Percentiles rank a stretch among this genome's conserved stretches.
These are phyloP conservation scores for Eubucco bourcierii DNA, from an alignment of 2,113 vertebrate genomes.

Conservation along the genomic window DNA sequence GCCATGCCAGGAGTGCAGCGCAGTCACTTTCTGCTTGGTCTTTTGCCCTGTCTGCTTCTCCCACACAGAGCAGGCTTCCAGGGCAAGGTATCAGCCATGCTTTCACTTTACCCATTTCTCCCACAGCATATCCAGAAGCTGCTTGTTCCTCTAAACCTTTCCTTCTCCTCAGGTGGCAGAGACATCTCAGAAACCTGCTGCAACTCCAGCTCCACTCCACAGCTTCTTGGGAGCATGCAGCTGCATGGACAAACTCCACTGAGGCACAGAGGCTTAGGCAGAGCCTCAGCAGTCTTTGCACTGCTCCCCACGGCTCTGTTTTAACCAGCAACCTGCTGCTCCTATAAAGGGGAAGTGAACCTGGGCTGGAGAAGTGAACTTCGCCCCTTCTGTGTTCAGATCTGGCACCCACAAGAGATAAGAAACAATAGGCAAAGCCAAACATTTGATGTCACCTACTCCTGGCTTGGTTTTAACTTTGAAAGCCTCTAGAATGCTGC, in stretches of 20 bases:
- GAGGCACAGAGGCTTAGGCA: background rate
- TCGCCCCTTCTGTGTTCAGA: constrained; percentile 22
- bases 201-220: background rate
- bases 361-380: constrained; percentile 9
- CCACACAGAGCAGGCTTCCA: background rate
- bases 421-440: background rate
- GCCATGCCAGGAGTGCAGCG: background rate
- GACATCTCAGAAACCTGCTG: background rate
- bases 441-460: background rate
- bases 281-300: background rate
- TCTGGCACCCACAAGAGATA: background rate
- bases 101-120: background rate
- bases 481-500: background rate
- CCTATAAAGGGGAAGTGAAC: background rate
- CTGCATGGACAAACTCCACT: background rate
- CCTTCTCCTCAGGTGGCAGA: background rate
- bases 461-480: background rate
- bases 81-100: fast-evolving
- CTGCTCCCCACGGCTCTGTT: background rate
- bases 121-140: background rate
- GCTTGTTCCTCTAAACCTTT: background rate
- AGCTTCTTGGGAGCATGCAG: fast-evolving
- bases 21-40: background rate
- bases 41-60: background rate
- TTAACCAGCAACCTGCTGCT: background rate